Evolutionary conservation across 2,888 invertebrate species (phyloP).

Genomic region (Abrostola triplasia): DNA sequence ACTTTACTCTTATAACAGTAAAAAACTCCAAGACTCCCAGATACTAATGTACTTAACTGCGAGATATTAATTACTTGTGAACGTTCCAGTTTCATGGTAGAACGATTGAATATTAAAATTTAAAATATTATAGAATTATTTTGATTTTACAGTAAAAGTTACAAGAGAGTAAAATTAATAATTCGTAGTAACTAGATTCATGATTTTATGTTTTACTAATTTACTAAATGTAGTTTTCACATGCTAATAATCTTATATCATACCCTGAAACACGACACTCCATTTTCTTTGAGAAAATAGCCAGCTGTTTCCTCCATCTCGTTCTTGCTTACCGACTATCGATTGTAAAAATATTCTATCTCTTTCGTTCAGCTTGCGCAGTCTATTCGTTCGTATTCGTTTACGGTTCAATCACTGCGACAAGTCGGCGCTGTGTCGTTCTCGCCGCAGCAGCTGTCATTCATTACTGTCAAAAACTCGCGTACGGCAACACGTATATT

Average conservation of each 20-base stretch:
- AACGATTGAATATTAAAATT: no score
- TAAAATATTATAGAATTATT: no score
- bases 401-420: slow-evolving; percentile 10
- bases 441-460: slow-evolving; percentile 50
- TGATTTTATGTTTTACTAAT: no score
- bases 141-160: no score
- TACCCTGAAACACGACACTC: neutral
- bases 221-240: neutral
- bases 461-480: slow-evolving; percentile 65
- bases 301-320: slow-evolving; percentile 19
- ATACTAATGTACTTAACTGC: no score
- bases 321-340: neutral
- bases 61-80: no score
- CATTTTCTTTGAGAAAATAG: neutral
- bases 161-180: no score
- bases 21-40: no score
- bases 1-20: no score
- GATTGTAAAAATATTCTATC: slow-evolving; percentile 7
- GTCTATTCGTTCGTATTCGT: slow-evolving; percentile 10
- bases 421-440: neutral
- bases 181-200: no score
- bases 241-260: neutral
- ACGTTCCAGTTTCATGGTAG: no score
- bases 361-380: slow-evolving; percentile 25
- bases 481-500: slow-evolving; percentile 62